These are phyloP conservation scores for Pachymerium ferrugineum DNA, from an alignment of 2,888 invertebrate genomes.

Conservation along the genomic window DNA sequence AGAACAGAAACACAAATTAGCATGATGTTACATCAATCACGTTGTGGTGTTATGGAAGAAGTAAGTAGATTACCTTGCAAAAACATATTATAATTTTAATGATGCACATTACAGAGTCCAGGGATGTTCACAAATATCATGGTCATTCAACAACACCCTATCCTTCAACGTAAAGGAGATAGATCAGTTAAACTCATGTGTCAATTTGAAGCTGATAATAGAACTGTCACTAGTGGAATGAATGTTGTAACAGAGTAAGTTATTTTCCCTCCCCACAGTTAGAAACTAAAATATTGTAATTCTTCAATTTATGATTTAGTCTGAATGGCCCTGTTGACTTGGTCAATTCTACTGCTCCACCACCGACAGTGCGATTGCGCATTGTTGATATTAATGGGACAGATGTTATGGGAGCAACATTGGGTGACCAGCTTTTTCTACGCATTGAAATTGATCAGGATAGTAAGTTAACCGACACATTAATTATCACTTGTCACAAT, in stretches of 20 bases:
- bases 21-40: conserved; percentile 34
- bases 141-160: conserved; percentile 74
- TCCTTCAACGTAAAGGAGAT: conserved; percentile 79
- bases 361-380: conserved; percentile 55
- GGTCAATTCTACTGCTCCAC: conserved; percentile 51
- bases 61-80: conserved; percentile 35
- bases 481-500: too few relatives aligned
- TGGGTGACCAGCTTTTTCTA: conserved; percentile 62
- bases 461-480: conserved; percentile 46
- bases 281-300: background rate
- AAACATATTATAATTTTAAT: background rate
- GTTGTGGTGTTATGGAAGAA: conserved; percentile 40
- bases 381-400: conserved; percentile 57
- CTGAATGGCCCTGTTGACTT: conserved; percentile 41
- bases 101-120: background rate
- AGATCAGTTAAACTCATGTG: conserved; percentile 67
- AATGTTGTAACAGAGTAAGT: conserved; percentile 38
- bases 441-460: conserved; percentile 57
- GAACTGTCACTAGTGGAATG: conserved; percentile 40
- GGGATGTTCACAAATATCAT: conserved; percentile 57
- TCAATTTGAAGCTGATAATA: conserved; percentile 41
- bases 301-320: background rate
- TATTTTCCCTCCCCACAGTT: too few relatives aligned
- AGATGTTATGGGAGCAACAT: conserved; percentile 60
- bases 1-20: conserved; percentile 39